Evolutionary conservation across 2,888 invertebrate species (phyloP).

Genomic region (Pterostichus madidus): DNA sequence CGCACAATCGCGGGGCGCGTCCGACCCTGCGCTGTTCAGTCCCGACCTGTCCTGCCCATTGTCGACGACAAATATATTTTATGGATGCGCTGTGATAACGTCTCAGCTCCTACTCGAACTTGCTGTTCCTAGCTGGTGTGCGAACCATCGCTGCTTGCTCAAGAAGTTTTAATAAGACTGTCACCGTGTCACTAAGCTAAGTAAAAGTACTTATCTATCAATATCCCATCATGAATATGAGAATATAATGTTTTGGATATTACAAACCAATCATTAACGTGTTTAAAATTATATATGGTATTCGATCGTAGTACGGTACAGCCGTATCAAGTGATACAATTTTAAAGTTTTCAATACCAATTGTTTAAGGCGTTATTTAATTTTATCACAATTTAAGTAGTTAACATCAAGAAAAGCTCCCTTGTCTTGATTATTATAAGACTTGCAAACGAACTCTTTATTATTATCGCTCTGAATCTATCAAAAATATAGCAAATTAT

Average conservation of each 20-base stretch:
- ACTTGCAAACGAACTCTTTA: too few species aligned
- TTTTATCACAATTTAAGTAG: too few species aligned
- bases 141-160: background rate
- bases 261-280: background rate
- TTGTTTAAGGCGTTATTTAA: too few species aligned
- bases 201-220: conserved; percentile 10
- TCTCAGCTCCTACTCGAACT: background rate
- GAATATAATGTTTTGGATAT: too few species aligned
- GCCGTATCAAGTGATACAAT: too few species aligned
- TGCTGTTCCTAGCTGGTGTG: background rate
- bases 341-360: too few species aligned
- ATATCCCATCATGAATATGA: background rate
- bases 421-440: too few species aligned
- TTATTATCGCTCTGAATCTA: too few species aligned
- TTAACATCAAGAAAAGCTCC: too few species aligned
- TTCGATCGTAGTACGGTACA: too few species aligned
- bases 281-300: too few species aligned
- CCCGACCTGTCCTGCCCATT: conserved; percentile 45
- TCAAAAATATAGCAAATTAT: too few species aligned
- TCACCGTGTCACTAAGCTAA: conserved; percentile 10
- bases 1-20: conserved; percentile 38
- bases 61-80: conserved; percentile 54
- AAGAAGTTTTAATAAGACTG: conserved; percentile 49
- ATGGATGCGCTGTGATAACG: conserved; percentile 36
- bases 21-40: conserved; percentile 29